Evolutionary conservation across 2,797 vertebrate species (phyloP), one percentile per base, ranked within the genome.

Genomic region (Sitta carolinensis): DNA sequence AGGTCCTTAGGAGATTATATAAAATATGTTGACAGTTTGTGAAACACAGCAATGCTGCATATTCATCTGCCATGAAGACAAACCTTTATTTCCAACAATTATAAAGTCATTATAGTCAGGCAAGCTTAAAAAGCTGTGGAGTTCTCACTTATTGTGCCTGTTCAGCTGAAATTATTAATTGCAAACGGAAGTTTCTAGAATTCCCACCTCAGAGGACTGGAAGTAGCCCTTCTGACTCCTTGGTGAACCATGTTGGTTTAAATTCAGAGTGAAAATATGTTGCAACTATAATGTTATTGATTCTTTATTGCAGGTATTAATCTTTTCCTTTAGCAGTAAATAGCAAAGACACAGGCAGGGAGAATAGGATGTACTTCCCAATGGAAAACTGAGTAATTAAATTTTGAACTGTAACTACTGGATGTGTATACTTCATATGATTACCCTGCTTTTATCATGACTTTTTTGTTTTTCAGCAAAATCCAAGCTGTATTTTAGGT

Each of bases 161-260:
- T 73, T 97, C 91, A 96, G 90, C 91, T 92, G 75, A 96, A 97
- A 91, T 90, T 95, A 91, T 91, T 96, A 96, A 96, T 95, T 96
- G 93, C 93, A 96, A 94, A 87, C 58, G 79, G 91, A 93, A 95
- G 83, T 95, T 97, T 92, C 79, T 61, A 52, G 32, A 74, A 50
- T 34, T 84, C 76, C 57, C 34, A 61, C 73, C 78, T 85, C 32
- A 0, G 75, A 74, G 89, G 68, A 45, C 79, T 80, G n/a, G 32
- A 73, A 85, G 57, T 51, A 84, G 34, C 55, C 32, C 0, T 54
- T 84, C 69, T 58, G 64, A 38, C n/a, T 90, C 72, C 79, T 93
- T 58, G 58, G 66, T 43, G 84, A 91, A 68, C 48, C 43, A 34
- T 29, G 64, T n/a, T 91, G 57, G 64, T 90, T 94, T 93, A 77